Base-by-base conservation (phyloP, 1,140 invertebrate species). In the Octopus sinensis region DNA sequence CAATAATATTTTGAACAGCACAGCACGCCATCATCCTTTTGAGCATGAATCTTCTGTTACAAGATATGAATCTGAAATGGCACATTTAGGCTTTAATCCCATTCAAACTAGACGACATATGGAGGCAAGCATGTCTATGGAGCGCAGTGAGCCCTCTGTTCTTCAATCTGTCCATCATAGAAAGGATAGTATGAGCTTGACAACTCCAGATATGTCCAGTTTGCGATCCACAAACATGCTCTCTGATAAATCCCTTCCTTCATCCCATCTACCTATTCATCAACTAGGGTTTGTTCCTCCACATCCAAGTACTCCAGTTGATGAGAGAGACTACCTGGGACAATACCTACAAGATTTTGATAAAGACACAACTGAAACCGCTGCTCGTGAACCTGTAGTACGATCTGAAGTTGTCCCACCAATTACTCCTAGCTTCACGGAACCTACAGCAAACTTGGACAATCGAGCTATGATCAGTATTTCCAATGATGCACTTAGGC, bases 241-340 rank as follows among this genome's bases (percentile, higher is more conserved):
- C 13, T 73, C 68, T 6, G 68, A 73, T n/a, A 73, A 73, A 73
- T 10, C 68, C 30, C 68, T 73, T 13, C 17, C 56, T 62, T 62
- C 56, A 62, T 73, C 68, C 13, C 68, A 73, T 13, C 9, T 73
- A 13, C 68, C 68, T 13, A 17, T 73, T 17, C 76, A 77, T 43
- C 76, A 77, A 51, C 17, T 53, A 43, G 52, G 76, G 6, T 77
- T 77, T 77, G 76, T 53, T 5, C 76, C 76, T 13, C 76, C 76
- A 13, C 76, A 77, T 51, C 76, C 76, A 81, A 84, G 81, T 54
- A 86, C 85, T 83, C 85, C 87, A 56, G 86, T 87, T 23, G 86
- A 85, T 10, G 88, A 87, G 82, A 87, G 87, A 77, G 86, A 88
- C 78, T 88, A 87, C 83, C 82, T 89, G 75, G 87, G 87, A 56